These are phyloP conservation scores for Mionectes olivaceus DNA, from an alignment of 2,797 vertebrate species.

Conservation along the genomic window DNA sequence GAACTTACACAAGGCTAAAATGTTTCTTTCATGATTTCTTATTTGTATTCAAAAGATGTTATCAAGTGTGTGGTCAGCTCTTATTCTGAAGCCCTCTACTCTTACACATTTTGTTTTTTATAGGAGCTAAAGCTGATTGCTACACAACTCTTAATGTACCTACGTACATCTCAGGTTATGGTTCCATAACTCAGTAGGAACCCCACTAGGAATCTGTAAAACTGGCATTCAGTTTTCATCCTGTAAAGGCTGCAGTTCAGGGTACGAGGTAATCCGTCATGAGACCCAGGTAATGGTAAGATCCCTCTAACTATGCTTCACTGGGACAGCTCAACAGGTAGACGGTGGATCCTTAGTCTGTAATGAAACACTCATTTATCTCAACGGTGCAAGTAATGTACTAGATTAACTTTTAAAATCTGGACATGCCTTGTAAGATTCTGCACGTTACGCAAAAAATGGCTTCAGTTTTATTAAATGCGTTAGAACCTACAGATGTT, in stretches of 20 bases:
- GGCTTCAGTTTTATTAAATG: not conserved
- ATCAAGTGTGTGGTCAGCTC: not conserved
- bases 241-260: not conserved
- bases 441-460: not conserved
- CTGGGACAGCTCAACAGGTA: not conserved
- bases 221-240: not conserved
- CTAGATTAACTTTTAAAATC: not conserved
- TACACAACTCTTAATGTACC: not conserved
- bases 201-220: not conserved
- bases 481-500: not conserved
- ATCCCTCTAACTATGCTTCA: not conserved
- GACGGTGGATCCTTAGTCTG: not conserved
- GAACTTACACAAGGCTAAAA: not conserved
- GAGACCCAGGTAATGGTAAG: not conserved
- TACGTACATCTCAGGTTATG: not conserved
- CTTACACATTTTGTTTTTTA: not conserved
- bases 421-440: not conserved
- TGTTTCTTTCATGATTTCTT: not conserved
- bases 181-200: not conserved
- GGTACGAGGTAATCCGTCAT: not conserved
- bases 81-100: not conserved
- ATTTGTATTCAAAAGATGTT: not conserved
- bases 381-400: not conserved
- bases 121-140: not conserved
- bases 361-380: not conserved